Percentiles rank a stretch among this genome's conserved stretches.
Evolutionary conservation across 2,888 invertebrate species (phyloP).

Genomic region (Eilema caniola): DNA sequence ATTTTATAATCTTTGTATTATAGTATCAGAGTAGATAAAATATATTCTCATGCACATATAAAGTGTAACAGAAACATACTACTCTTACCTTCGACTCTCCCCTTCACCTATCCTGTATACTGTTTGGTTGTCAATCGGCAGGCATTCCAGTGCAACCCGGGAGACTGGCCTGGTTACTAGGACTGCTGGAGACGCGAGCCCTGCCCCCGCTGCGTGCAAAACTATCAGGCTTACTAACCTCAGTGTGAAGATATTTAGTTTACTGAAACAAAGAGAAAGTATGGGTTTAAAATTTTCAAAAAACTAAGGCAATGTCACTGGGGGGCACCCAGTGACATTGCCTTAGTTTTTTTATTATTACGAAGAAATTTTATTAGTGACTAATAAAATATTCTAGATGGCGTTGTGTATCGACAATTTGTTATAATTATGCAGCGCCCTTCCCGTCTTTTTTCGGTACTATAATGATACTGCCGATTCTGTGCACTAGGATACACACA

Average conservation of each 20-base stretch:
- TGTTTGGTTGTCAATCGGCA: slow-evolving; percentile 81
- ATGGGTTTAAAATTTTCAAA: slow-evolving; percentile 3
- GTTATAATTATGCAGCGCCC: too few relatives aligned
- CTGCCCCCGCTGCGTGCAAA: slow-evolving; percentile 76
- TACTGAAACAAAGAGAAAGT: slow-evolving; percentile 55
- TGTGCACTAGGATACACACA: too few relatives aligned
- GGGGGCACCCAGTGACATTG: too few relatives aligned
- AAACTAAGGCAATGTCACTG: background rate
- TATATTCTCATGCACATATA: too few relatives aligned
- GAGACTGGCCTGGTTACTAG: slow-evolving; percentile 69
- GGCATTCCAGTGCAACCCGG: slow-evolving; percentile 71
- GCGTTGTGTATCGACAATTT: too few relatives aligned
- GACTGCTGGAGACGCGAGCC: slow-evolving; percentile 76
- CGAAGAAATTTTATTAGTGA: too few relatives aligned
- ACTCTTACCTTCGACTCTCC: slow-evolving; percentile 70
- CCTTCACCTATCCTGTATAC: slow-evolving; percentile 72
- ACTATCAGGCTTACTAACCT: slow-evolving; percentile 71
- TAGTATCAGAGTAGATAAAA: too few relatives aligned
- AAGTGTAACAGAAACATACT: background rate
- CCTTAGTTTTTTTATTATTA: too few relatives aligned
- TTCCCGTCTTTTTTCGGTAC: too few relatives aligned
- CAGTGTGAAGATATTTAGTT: slow-evolving; percentile 63
- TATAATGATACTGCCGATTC: too few relatives aligned
- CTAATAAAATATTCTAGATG: too few relatives aligned
- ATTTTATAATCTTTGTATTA: too few relatives aligned